phyloP scores from a whole-genome alignment of 2,888 invertebrate genomes.

The Leptopilina drosophilae region DNA sequence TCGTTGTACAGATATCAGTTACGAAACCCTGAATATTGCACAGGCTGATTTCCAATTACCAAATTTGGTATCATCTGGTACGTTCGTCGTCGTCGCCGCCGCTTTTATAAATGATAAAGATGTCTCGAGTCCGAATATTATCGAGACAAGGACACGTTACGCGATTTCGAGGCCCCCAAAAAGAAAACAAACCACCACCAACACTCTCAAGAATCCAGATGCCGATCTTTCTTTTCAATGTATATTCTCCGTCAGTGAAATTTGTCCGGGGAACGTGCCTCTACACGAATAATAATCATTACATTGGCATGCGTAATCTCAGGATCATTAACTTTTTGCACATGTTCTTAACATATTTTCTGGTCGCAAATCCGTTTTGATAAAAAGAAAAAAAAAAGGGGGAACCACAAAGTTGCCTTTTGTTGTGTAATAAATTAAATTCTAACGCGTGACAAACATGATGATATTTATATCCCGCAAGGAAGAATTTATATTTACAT shows the following conservation, averaged over 20 bases:
- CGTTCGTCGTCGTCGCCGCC: background rate
- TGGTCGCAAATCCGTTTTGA: no score
- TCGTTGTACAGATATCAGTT: background rate
- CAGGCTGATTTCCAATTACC: constrained; percentile 31
- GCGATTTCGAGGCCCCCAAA: constrained; percentile 11
- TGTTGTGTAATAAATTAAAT: no score
- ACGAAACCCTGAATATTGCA: constrained; percentile 12
- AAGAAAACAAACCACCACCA: constrained; percentile 20
- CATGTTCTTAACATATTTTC: background rate
- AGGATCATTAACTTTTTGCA: constrained; percentile 19
- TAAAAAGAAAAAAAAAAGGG: background rate
- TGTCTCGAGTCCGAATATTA: constrained; percentile 8
- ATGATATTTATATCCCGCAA: no score
- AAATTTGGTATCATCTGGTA: constrained; percentile 30
- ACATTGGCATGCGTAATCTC: background rate
- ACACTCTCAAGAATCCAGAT: constrained; percentile 23
- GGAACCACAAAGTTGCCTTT: no score
- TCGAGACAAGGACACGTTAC: constrained; percentile 19
- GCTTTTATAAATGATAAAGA: constrained; percentile 22
- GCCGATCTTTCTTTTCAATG: constrained; percentile 28
- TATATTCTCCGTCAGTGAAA: background rate
- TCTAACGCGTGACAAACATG: no score
- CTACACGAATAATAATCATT: background rate
- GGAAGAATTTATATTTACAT: no score
- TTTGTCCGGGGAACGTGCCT: constrained; percentile 3